Evolutionary conservation across 2,797 vertebrate species (phyloP), one percentile per base, ranked within the genome.

Genomic region (Melanogrammus aeglefinus): DNA sequence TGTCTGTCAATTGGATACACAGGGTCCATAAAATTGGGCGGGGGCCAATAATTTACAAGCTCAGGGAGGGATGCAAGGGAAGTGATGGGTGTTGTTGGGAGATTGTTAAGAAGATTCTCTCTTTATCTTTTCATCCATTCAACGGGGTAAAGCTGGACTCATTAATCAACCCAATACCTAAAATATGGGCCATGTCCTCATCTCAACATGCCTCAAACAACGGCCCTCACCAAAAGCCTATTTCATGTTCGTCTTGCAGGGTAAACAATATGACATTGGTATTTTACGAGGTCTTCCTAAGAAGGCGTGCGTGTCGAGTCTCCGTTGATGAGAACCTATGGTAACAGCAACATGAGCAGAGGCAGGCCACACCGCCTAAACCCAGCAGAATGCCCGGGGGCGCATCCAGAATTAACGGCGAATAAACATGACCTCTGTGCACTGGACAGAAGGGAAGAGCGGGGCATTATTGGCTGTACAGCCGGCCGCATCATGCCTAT

Each of bases 151-250:
- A 80, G 80, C 71, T 81, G 76, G 2, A 27, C 82, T 89, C 86
- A 91, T 93, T 93, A 92, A 91, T 94, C 92, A 91, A 83, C 77
- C 77, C 82, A 86, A 91, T 88, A 91, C 91, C 92, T 91, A 83
- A 86, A 90, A 90, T 82, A 80, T 86, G 81, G 75, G 71, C 87
- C 82, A 88, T 83, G 82, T 80, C 83, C 74, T 74, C 73, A 29
- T 27, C 77, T 6, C 29, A 10, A 38, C 35, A 18, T 21, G 5
- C 18, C 47, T 18, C 2, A 0, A 21, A 57, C 47, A 57, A 21
- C 47, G 47, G 47, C 47, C 18, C 16, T 57, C 6, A 14, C 4
- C 4, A 57, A 57, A 21, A 57, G 18, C 16, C 0, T 21, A 57
- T 57, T 57, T 21, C 47, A 57, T 14, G 14, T 16, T 44, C 13